Evolutionary conservation across 2,797 vertebrate genomes (phyloP).

Genomic region (Pantherophis vulpinus): DNA sequence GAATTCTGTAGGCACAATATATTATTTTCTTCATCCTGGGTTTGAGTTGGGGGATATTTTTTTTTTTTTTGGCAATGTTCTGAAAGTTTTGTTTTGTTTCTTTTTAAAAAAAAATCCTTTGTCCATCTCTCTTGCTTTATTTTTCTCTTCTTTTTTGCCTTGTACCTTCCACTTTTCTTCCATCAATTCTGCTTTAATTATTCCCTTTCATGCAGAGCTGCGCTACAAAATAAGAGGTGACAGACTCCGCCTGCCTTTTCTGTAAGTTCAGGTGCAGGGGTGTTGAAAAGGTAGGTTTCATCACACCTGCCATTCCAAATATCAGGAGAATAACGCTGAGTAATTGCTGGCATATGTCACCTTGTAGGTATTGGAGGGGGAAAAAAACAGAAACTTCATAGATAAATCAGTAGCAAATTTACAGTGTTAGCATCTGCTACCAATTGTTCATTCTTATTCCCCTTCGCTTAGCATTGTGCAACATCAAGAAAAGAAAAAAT

Average conservation of each 20-base stretch:
- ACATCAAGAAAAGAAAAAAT: constrained; percentile 10
- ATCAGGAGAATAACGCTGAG: background rate
- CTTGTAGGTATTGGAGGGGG: background rate
- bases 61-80: background rate
- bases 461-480: background rate
- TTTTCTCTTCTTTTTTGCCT: background rate
- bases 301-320: background rate
- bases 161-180: background rate
- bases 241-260: background rate
- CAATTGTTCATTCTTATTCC: constrained; percentile 3
- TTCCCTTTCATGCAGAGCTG: background rate
- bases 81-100: background rate
- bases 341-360: background rate
- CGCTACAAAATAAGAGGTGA: background rate
- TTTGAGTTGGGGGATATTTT: background rate
- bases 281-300: background rate
- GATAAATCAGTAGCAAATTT: background rate
- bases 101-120: background rate
- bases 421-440: background rate
- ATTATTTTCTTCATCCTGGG: background rate
- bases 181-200: background rate
- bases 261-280: background rate
- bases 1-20: background rate
- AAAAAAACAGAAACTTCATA: background rate
- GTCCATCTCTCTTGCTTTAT: background rate